Conservation (phyloP, 2,888 invertebrate species). For the Sminthurinus aureus region DNA sequence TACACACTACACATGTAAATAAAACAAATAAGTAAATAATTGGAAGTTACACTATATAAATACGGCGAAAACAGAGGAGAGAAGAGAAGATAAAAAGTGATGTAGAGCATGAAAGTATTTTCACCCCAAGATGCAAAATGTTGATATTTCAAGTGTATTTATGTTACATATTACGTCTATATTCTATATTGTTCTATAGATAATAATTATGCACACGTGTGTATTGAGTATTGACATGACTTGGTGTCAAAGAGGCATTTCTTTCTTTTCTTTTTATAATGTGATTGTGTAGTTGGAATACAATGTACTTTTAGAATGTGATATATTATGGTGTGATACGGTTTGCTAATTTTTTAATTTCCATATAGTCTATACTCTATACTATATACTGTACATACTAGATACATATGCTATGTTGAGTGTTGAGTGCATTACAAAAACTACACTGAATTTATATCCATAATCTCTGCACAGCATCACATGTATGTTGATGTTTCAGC, state of each 20-base stretch:
- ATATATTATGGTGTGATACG: too few species aligned
- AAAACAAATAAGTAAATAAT: conserved; percentile 4
- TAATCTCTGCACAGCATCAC: too few species aligned
- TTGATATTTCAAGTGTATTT: background rate
- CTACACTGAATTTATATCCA: too few species aligned
- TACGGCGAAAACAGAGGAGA: background rate
- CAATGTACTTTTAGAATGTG: too few species aligned
- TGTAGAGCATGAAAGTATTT: conserved; percentile 28
- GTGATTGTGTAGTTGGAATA: too few species aligned
- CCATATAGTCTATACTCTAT: too few species aligned
- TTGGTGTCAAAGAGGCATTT: background rate
- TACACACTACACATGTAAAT: background rate
- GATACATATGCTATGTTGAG: too few species aligned
- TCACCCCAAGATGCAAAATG: conserved; percentile 2
- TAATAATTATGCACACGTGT: background rate
- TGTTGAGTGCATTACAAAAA: too few species aligned
- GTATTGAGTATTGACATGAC: too few species aligned
- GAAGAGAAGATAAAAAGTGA: background rate
- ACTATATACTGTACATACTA: too few species aligned
- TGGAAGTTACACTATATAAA: background rate
- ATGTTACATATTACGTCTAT: background rate
- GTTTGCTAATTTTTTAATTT: too few species aligned
- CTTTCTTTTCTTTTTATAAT: background rate
- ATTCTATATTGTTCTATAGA: background rate
- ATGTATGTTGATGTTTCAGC: too few species aligned